A percentile compares a stretch with the other conserved stretches of the same genome.
phyloP scores from a whole-genome alignment of 2,113 vertebrate genomes.

The Vulpes lagopus region DNA sequence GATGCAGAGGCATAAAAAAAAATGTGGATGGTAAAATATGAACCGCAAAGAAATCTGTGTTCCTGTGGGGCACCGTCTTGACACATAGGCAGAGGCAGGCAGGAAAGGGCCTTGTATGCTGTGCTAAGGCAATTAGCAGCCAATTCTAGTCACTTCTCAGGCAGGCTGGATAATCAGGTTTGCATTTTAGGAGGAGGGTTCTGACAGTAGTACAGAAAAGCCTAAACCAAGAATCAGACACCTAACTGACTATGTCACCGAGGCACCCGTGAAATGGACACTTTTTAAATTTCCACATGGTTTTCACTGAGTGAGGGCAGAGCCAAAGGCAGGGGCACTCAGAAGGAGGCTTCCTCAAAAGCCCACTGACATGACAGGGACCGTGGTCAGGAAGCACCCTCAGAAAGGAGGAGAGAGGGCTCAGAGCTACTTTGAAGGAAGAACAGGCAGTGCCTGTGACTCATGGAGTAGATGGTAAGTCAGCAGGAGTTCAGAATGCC shows the following conservation, averaged over 20 bases:
- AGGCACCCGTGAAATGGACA: no score
- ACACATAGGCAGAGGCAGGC: not conserved
- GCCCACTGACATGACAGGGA: not conserved
- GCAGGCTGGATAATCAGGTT: not conserved
- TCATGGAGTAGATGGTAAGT: not conserved
- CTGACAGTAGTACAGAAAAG: not conserved
- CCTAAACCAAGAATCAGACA: no score
- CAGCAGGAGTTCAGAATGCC: not conserved
- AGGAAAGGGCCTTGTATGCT: not conserved
- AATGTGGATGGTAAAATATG: accelerated
- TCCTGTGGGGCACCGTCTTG: not conserved
- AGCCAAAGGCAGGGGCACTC: not conserved
- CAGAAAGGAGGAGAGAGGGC: not conserved
- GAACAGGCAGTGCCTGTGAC: not conserved
- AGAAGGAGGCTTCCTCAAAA: not conserved
- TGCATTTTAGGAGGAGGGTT: not conserved
- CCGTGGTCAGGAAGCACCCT: not conserved
- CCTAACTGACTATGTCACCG: no score
- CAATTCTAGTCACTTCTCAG: not conserved
- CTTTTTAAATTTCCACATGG: no score
- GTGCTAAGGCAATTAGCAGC: not conserved
- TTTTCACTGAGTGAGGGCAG: not conserved
- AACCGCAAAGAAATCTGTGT: not conserved
- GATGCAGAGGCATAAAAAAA: not conserved
- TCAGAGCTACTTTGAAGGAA: not conserved